These are phyloP conservation scores for Pogonomyrmex californicus DNA, from an alignment of 1,140 invertebrate genomes.

Conservation along the genomic window DNA sequence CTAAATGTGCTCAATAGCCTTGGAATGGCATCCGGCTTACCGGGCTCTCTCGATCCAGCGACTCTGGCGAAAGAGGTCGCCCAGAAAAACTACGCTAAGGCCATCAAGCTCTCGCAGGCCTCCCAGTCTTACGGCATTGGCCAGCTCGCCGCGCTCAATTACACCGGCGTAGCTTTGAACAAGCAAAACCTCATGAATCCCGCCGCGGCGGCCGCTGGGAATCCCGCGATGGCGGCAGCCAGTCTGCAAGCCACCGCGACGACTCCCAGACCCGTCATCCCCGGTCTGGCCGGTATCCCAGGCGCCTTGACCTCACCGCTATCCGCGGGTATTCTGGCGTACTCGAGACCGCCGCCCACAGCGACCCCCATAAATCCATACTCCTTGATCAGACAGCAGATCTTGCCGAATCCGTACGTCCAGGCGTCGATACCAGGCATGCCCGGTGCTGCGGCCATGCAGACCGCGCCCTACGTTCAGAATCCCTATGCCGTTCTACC, in stretches of 20 bases:
- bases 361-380: constrained; percentile 87
- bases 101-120: constrained; percentile 89
- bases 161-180: constrained; percentile 93
- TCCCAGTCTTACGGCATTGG: constrained; percentile 84
- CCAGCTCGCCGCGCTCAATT: constrained; percentile 90
- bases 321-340: constrained; percentile 86
- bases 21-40: constrained; percentile 78
- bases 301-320: constrained; percentile 79
- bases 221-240: constrained; percentile 82
- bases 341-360: constrained; percentile 87
- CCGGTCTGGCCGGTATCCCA: constrained; percentile 80
- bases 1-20: constrained; percentile 83
- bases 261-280: constrained; percentile 79
- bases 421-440: constrained; percentile 80
- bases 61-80: constrained; percentile 92
- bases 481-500: constrained; percentile 83
- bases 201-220: constrained; percentile 72
- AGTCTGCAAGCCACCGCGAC: constrained; percentile 70
- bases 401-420: constrained; percentile 82
- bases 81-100: constrained; percentile 92
- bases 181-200: constrained; percentile 87
- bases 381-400: constrained; percentile 86
- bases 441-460: constrained; percentile 84
- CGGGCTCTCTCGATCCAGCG: constrained; percentile 87
- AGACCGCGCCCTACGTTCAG: constrained; percentile 82